Percentiles rank a stretch among this genome's conserved stretches.
Evolutionary conservation across 1,140 invertebrate genomes (phyloP).

Genomic region (Ips nitidus): DNA sequence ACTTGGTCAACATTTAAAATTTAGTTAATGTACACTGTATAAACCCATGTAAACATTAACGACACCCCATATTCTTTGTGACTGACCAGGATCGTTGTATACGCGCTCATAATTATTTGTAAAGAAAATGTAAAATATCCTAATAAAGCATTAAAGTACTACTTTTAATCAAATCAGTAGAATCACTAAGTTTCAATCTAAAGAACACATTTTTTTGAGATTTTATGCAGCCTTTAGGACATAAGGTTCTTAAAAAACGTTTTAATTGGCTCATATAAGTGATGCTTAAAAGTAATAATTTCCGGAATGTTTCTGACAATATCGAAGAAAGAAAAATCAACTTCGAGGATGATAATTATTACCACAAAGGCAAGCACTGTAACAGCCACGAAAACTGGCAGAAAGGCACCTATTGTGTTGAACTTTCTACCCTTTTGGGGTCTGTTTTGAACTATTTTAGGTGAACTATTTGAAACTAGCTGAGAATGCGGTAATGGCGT

Average conservation of each 20-base stretch:
- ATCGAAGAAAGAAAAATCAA: slow-evolving; percentile 70
- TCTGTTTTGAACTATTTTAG: slow-evolving; percentile 44
- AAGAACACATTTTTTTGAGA: not conserved
- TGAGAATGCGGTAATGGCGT: slow-evolving; percentile 53
- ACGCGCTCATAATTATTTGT: not conserved
- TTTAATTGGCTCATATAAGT: slow-evolving; percentile 82
- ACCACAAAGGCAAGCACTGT: slow-evolving; percentile 65
- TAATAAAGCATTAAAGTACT: not conserved
- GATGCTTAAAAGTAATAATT: slow-evolving; percentile 72
- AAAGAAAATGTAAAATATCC: not conserved
- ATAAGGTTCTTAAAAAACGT: slow-evolving; percentile 61
- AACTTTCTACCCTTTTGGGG: slow-evolving; percentile 38
- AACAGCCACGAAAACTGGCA: slow-evolving; percentile 71
- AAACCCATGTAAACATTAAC: too few species aligned
- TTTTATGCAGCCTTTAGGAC: slow-evolving; percentile 17
- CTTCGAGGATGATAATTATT: slow-evolving; percentile 71
- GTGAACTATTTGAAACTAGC: slow-evolving; percentile 45
- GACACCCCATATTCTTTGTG: too few species aligned
- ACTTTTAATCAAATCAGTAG: not conserved
- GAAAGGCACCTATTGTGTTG: slow-evolving; percentile 64
- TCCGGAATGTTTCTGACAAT: slow-evolving; percentile 74
- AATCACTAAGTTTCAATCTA: too few species aligned
- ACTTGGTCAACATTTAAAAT: too few species aligned
- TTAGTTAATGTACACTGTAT: too few species aligned
- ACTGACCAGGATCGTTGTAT: too few species aligned